These are phyloP conservation scores for Eulemur rufifrons DNA, from an alignment of 2,113 vertebrate genomes.

Conservation along the genomic window DNA sequence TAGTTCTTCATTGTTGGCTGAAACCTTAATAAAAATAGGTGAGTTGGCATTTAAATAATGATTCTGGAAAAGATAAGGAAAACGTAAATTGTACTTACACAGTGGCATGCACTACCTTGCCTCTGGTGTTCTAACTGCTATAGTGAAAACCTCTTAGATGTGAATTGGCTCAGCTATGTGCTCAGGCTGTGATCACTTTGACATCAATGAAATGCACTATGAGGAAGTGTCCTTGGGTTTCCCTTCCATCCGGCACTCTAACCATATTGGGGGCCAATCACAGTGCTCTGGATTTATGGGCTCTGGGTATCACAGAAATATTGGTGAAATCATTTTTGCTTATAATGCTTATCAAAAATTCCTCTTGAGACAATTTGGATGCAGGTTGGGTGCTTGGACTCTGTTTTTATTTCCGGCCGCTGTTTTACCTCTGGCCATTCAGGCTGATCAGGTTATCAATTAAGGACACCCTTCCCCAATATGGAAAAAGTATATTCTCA, in stretches of 20 bases:
- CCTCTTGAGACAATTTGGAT: neutral
- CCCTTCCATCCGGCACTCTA: neutral
- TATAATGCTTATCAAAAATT: neutral
- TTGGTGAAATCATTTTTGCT: neutral
- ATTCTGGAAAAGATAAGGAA: neutral
- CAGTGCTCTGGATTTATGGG: neutral
- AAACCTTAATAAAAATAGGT: neutral
- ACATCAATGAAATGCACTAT: neutral
- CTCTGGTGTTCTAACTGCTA: neutral
- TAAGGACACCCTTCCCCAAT: neutral
- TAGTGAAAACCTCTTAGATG: neutral
- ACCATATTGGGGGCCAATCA: neutral
- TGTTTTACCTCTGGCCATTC: neutral
- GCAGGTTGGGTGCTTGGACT: neutral
- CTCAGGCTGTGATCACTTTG: neutral
- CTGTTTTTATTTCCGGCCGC: neutral
- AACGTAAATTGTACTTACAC: neutral
- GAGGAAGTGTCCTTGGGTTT: neutral
- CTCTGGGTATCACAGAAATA: neutral
- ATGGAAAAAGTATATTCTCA: neutral
- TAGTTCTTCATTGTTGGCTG: neutral
- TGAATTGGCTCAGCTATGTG: neutral
- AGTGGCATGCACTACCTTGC: neutral
- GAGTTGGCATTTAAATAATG: neutral
- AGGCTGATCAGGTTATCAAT: neutral